Evolutionary conservation across 2,113 vertebrate genomes (phyloP).

Genomic region (Passerina amoena): DNA sequence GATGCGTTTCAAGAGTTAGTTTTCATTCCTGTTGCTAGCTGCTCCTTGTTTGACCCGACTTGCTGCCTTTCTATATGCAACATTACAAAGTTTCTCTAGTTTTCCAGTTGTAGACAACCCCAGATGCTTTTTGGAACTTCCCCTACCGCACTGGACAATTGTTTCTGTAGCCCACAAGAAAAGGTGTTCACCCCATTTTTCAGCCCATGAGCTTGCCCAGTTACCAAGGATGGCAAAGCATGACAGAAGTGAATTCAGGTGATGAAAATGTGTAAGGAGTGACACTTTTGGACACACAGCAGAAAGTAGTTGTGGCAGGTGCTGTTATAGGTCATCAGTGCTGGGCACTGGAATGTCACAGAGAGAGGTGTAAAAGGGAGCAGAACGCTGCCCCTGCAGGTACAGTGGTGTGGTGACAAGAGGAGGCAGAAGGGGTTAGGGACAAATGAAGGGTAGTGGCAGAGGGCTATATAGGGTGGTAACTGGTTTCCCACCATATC

Average conservation of each 20-base stretch:
- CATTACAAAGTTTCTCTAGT: not conserved
- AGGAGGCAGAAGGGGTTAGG: not conserved
- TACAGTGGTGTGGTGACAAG: not conserved
- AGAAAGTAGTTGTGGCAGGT: not conserved
- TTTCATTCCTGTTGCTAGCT: not conserved
- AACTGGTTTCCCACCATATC: not conserved
- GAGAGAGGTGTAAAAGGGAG: not conserved
- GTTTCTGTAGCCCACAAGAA: not conserved
- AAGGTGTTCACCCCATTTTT: not conserved
- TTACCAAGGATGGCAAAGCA: not conserved
- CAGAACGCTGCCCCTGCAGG: not conserved
- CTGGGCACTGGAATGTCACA: not conserved
- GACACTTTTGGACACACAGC: not conserved
- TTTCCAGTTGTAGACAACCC: not conserved
- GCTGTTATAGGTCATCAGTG: not conserved
- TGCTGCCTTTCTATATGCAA: not conserved
- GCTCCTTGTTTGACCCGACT: not conserved
- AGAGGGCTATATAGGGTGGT: not conserved
- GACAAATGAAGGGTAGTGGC: not conserved
- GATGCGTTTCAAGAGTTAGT: fast-evolving
- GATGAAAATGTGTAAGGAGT: not conserved
- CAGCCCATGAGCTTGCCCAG: not conserved
- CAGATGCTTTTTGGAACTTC: not conserved
- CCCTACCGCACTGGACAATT: not conserved
- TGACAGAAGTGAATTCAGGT: not conserved